These are phyloP conservation scores for Cyprinodon variegatus DNA, from an alignment of 2,113 vertebrate genomes.

Conservation along the genomic window DNA sequence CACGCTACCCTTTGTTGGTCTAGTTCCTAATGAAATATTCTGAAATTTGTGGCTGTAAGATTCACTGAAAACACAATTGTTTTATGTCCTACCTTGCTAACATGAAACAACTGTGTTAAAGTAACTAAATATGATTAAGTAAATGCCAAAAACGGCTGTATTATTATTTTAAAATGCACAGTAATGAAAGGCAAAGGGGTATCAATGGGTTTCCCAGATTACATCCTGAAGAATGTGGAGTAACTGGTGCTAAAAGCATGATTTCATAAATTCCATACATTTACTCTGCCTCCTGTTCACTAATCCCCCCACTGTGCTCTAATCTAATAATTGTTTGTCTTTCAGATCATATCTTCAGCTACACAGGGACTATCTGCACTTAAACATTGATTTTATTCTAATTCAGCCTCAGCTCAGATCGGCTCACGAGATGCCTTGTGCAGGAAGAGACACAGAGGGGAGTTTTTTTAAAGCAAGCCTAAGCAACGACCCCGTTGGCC, in stretches of 20 bases:
- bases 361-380: constrained; percentile 43
- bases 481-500: constrained; percentile 77
- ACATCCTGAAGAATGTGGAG: constrained; percentile 14
- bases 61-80: too few species aligned
- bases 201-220: too few species aligned
- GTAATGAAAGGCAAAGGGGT: too few species aligned
- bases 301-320: constrained; percentile 44
- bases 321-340: constrained; percentile 64
- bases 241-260: constrained; percentile 37
- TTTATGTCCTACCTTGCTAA: too few species aligned
- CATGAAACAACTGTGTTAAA: too few species aligned
- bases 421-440: constrained; percentile 80
- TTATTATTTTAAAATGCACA: too few species aligned
- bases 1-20: too few species aligned
- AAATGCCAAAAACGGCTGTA: too few species aligned
- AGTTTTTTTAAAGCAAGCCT: constrained; percentile 67
- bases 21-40: too few species aligned
- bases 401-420: constrained; percentile 72
- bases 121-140: too few species aligned
- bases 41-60: too few species aligned
- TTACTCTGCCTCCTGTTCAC: constrained; percentile 33
- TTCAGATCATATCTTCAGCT: constrained; percentile 54
- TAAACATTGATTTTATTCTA: constrained; percentile 77
- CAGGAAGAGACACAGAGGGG: constrained; percentile 45
- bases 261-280: constrained; percentile 50